These are phyloP conservation scores for Alviniconcha strummeri DNA, from an alignment of 2,888 invertebrate genomes.

Conservation along the genomic window DNA sequence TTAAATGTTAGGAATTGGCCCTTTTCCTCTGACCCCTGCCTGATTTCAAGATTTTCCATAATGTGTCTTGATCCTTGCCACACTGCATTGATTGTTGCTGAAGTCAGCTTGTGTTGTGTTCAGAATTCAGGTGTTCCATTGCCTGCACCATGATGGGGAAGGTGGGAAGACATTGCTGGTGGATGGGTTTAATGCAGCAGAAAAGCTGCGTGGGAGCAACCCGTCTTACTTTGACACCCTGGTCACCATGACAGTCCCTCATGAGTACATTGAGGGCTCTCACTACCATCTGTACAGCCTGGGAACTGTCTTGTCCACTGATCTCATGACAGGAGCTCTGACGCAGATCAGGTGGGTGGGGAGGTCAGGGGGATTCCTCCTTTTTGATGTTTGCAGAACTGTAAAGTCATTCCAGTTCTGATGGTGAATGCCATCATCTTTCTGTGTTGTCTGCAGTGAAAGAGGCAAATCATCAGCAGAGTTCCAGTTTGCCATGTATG, in stretches of 20 bases:
- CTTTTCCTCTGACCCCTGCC: no score
- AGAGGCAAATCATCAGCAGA: no score
- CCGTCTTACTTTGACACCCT: slow-evolving; percentile 80
- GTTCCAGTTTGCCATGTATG: no score
- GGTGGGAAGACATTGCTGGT: slow-evolving; percentile 86
- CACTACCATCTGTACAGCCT: slow-evolving; percentile 44
- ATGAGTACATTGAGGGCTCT: slow-evolving; percentile 76
- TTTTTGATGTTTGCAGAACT: no score
- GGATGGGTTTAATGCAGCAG: slow-evolving; percentile 83
- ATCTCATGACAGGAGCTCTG: slow-evolving; percentile 77
- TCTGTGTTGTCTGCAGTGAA: no score
- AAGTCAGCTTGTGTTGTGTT: neutral
- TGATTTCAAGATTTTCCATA: no score
- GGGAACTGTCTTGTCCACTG: slow-evolving; percentile 46
- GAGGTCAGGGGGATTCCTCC: neutral
- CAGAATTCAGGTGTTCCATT: slow-evolving; percentile 79
- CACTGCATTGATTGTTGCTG: no score
- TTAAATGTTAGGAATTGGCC: no score
- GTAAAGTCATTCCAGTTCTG: no score
- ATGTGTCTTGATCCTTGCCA: no score
- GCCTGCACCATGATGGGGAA: slow-evolving; percentile 76
- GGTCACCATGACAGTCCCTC: slow-evolving; percentile 76
- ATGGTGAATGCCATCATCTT: no score
- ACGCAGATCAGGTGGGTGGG: slow-evolving; percentile 76
- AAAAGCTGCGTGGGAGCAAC: slow-evolving; percentile 76